A percentile compares a stretch with the other conserved stretches of the same genome.
Conservation (phyloP, 2,888 invertebrate genomes). For the Terebella lapidaria region DNA sequence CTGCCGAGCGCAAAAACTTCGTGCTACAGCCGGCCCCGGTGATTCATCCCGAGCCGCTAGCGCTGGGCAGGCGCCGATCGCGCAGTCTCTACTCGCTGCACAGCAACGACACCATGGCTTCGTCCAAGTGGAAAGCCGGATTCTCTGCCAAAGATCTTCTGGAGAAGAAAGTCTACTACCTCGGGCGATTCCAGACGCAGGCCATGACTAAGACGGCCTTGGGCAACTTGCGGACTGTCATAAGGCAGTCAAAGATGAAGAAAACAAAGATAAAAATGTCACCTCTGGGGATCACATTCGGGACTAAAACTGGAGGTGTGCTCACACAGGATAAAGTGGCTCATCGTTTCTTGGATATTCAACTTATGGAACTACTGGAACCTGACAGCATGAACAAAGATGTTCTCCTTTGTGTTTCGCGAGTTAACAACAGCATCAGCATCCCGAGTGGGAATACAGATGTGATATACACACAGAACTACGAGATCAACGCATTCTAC, state of each 20-base stretch:
- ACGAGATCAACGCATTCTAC: neutral
- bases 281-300: neutral
- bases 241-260: neutral
- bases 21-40: neutral
- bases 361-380: neutral
- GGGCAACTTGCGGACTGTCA: neutral
- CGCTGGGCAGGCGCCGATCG: neutral
- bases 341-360: neutral
- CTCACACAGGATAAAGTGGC: neutral
- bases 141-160: neutral
- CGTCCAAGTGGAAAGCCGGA: neutral
- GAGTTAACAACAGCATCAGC: neutral
- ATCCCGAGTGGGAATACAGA: neutral
- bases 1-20: neutral
- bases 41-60: neutral
- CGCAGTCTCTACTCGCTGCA: neutral
- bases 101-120: neutral
- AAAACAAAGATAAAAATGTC: neutral
- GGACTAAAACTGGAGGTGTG: neutral
- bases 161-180: neutral
- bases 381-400: neutral
- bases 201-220: neutral
- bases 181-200: neutral
- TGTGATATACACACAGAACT: neutral
- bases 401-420: neutral